phyloP scores from a whole-genome alignment of 2,888 invertebrate genomes.

The Himalopsyche tibetana region DNA sequence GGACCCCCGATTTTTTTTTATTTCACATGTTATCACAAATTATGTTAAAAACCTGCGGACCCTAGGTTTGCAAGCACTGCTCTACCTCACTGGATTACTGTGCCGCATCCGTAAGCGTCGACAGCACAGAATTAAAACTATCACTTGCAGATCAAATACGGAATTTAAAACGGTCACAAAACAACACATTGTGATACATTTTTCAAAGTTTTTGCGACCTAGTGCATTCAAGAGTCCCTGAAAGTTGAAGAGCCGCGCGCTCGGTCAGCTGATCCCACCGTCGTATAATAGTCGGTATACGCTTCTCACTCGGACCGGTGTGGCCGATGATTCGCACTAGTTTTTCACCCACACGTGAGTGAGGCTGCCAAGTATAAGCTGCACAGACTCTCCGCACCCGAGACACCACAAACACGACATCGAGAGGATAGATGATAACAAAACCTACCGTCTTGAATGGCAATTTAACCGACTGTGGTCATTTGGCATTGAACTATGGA shows the following conservation, averaged over 20 bases:
- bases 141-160: no score
- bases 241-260: conserved; percentile 35
- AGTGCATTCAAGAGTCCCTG: not conserved
- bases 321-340: conserved; percentile 31
- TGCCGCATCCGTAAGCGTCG: no score
- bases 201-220: no score
- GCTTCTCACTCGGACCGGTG: not conserved
- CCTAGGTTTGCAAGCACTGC: no score
- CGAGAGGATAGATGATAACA: not conserved
- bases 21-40: no score
- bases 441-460: conserved; percentile 46
- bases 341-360: conserved; percentile 42
- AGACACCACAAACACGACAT: not conserved
- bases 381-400: not conserved
- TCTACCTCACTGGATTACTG: no score
- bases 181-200: no score
- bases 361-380: conserved; percentile 24
- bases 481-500: conserved; percentile 57
- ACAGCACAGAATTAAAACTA: no score
- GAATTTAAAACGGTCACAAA: no score
- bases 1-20: no score
- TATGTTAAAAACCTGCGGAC: no score
- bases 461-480: conserved; percentile 52
- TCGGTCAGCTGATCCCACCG: conserved; percentile 38
- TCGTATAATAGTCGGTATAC: not conserved